phyloP scores from a whole-genome alignment of 2,888 invertebrate genomes.

The Phyllotreta cruciferae region DNA sequence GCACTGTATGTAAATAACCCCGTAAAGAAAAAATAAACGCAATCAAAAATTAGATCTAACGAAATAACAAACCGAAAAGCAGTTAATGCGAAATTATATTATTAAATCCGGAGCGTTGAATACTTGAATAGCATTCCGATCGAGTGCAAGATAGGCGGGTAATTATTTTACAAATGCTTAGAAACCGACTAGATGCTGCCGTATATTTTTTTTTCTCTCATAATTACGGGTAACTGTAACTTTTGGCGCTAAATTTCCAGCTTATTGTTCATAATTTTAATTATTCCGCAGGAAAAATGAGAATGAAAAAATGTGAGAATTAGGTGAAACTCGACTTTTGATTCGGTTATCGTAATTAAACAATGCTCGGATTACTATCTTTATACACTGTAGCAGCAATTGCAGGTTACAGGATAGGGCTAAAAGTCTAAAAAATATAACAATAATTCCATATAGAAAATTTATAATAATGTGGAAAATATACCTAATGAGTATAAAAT shows the following conservation, averaged over 20 bases:
- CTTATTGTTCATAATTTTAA: conserved; percentile 46
- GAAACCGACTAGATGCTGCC: conserved; percentile 20
- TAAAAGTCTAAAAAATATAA: neutral
- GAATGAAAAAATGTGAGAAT: conserved; percentile 51
- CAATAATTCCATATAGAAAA: neutral
- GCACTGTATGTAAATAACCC: conserved; percentile 15
- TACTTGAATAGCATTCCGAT: conserved; percentile 17
- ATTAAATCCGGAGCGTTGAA: conserved; percentile 13
- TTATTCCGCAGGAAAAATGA: conserved; percentile 39
- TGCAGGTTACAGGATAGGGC: neutral
- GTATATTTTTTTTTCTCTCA: conserved; percentile 38
- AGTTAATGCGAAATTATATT: conserved; percentile 16
- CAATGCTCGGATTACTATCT: conserved; percentile 23
- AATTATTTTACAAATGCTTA: conserved; percentile 35
- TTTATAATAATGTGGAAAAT: neutral
- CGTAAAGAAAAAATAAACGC: neutral
- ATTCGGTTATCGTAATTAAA: conserved; percentile 24
- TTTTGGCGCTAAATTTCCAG: conserved; percentile 41
- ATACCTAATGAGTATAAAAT: too few relatives aligned
- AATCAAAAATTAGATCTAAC: conserved; percentile 17
- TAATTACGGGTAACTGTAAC: conserved; percentile 44
- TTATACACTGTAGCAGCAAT: neutral
- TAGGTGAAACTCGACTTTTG: conserved; percentile 37
- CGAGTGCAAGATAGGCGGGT: conserved; percentile 26
- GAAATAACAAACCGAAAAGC: conserved; percentile 6